phyloP scores from a whole-genome alignment of 1,140 invertebrate genomes.

The Drosophila kurseongensis region DNA sequence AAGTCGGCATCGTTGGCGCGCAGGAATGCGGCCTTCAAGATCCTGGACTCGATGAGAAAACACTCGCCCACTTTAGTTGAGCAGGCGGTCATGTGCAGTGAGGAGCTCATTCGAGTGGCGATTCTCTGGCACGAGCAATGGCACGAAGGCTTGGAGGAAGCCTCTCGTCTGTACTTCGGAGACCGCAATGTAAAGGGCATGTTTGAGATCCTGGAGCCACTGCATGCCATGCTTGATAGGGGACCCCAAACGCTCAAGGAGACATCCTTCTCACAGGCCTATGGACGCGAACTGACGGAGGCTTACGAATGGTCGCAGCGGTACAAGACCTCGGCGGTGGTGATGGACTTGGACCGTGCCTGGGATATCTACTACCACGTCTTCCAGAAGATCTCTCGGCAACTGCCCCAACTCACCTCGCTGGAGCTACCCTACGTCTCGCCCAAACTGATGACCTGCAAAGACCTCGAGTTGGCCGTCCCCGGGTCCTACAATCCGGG shows the following conservation, averaged over 20 bases:
- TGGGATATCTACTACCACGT: conserved; percentile 99
- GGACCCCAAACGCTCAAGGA: conserved; percentile 98
- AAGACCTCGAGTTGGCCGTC: conserved; percentile 97
- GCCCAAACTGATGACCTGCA: conserved; percentile 94
- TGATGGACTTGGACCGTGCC: conserved; percentile 97
- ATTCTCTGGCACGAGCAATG: conserved; percentile 99
- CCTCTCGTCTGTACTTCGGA: conserved; percentile 97
- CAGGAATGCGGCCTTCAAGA: conserved; percentile 96
- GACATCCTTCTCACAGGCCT: conserved; percentile 98
- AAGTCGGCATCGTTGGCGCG: conserved; percentile 96
- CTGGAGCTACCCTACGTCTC: conserved; percentile 96
- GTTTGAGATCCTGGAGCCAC: conserved; percentile 97
- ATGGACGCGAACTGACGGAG: conserved; percentile 96
- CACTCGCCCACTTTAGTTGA: conserved; percentile 96
- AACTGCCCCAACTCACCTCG: conserved; percentile 95
- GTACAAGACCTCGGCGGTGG: conserved; percentile 93
- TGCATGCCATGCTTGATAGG: conserved; percentile 96
- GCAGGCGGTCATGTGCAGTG: conserved; percentile 97
- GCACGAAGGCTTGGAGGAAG: conserved; percentile 99
- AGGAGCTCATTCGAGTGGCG: conserved; percentile 98
- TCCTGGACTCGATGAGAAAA: conserved; percentile 97
- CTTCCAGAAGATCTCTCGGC: conserved; percentile 96
- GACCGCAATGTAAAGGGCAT: conserved; percentile 97
- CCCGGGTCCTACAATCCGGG: conserved; percentile 98
- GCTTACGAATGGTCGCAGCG: conserved; percentile 97